Conservation (phyloP, 2,888 invertebrate species). For the Odontocolon sp. region DNA sequence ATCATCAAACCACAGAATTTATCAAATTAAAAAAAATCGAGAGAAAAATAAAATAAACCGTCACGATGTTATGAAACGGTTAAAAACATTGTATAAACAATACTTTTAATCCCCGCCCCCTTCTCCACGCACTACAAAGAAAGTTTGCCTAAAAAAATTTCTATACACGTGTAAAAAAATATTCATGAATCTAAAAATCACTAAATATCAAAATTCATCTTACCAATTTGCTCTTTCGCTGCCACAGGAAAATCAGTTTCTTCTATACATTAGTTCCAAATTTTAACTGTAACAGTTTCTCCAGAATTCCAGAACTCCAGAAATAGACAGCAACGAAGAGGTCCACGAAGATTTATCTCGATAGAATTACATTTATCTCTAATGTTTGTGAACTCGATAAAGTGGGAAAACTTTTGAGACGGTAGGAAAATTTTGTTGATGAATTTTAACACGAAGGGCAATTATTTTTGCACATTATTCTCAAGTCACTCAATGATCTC, state of each 20-base stretch:
- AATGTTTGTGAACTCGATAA: neutral
- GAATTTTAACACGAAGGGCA: neutral
- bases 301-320: neutral
- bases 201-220: neutral
- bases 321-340: neutral
- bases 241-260: neutral
- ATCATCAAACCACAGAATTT: too few species aligned
- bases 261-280: neutral
- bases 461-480: neutral
- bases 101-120: too few species aligned
- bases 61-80: too few species aligned
- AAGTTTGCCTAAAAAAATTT: neutral
- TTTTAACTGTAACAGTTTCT: neutral
- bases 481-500: too few species aligned
- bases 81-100: too few species aligned
- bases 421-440: neutral
- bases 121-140: neutral
- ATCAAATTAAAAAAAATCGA: too few species aligned
- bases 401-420: neutral
- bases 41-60: too few species aligned
- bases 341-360: neutral
- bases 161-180: neutral
- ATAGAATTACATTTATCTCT: neutral
- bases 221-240: neutral
- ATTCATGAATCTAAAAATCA: neutral